Evolutionary conservation across 2,113 vertebrate genomes (phyloP).

Genomic region (Herpailurus yagouaroundi): DNA sequence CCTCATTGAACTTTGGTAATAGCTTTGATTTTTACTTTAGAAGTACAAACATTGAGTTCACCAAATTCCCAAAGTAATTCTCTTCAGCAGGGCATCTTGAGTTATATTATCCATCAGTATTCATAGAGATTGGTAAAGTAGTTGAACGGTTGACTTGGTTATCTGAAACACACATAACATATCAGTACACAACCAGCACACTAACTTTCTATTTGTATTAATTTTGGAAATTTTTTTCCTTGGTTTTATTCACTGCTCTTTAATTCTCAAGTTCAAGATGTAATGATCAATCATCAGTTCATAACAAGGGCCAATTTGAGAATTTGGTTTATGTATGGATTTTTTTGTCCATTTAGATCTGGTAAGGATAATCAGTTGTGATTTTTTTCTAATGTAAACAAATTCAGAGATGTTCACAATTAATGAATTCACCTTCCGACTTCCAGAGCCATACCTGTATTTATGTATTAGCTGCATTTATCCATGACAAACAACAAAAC

Average conservation of each 20-base stretch:
- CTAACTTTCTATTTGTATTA: conserved; percentile 22
- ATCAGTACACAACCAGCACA: background rate
- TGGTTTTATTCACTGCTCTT: conserved; percentile 45
- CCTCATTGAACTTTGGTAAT: conserved; percentile 25
- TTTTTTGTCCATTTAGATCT: conserved; percentile 9
- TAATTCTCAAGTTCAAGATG: conserved; percentile 14
- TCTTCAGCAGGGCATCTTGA: conserved; percentile 42
- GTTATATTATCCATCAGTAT: conserved; percentile 26
- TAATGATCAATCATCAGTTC: background rate
- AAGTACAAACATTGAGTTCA: conserved; percentile 44
- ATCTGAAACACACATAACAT: conserved; percentile 82
- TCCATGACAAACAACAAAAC: background rate
- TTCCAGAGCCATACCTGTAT: conserved; percentile 3
- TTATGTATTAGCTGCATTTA: background rate
- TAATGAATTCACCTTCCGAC: background rate
- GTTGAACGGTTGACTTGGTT: conserved; percentile 56
- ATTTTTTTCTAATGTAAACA: conserved; percentile 4
- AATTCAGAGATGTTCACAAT: conserved; percentile 2
- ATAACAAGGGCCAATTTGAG: conserved; percentile 21
- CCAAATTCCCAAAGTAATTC: conserved; percentile 42
- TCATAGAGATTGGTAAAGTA: conserved; percentile 2
- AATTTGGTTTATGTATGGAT: background rate
- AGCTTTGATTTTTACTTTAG: conserved; percentile 55
- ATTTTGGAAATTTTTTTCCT: conserved; percentile 42
- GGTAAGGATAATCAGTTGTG: background rate